These are phyloP conservation scores for Empidonax traillii DNA, from an alignment of 2,113 vertebrate genomes.

Conservation along the genomic window DNA sequence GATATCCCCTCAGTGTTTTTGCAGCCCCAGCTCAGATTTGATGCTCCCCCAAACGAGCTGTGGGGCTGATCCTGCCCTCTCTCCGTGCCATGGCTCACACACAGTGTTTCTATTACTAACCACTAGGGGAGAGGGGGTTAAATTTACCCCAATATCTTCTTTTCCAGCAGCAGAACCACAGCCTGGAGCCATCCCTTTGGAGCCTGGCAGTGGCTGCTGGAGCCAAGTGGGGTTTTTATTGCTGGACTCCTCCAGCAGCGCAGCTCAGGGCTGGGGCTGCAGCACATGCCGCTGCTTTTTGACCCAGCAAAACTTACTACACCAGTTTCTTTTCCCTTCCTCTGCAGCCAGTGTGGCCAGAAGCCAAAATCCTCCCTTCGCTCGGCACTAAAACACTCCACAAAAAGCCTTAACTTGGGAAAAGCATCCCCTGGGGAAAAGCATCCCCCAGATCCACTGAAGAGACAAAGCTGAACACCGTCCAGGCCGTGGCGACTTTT, in stretches of 20 bases:
- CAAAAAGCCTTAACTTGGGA: not conserved
- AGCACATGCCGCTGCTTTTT: not conserved
- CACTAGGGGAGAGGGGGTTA: no score
- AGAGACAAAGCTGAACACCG: not conserved
- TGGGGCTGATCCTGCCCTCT: not conserved
- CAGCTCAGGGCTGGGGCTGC: not conserved
- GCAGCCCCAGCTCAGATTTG: not conserved
- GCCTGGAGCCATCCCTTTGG: not conserved
- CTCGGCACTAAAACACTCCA: not conserved
- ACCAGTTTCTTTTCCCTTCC: not conserved
- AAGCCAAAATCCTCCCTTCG: not conserved
- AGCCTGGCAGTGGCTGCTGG: not conserved
- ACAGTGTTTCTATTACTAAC: rapidly evolving
- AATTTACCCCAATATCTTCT: rapidly evolving
- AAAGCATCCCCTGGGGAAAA: not conserved
- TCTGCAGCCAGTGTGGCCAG: not conserved
- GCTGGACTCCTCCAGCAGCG: not conserved
- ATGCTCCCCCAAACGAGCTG: not conserved
- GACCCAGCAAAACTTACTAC: not conserved
- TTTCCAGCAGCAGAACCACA: not conserved
- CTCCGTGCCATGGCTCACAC: rapidly evolving
- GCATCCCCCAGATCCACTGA: not conserved
- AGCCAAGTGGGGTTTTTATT: not conserved
- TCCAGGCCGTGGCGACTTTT: not conserved
- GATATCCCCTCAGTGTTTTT: rapidly evolving